Base-by-base conservation (phyloP, 2,113 vertebrate species). In the Gorsachius goisagi region DNA sequence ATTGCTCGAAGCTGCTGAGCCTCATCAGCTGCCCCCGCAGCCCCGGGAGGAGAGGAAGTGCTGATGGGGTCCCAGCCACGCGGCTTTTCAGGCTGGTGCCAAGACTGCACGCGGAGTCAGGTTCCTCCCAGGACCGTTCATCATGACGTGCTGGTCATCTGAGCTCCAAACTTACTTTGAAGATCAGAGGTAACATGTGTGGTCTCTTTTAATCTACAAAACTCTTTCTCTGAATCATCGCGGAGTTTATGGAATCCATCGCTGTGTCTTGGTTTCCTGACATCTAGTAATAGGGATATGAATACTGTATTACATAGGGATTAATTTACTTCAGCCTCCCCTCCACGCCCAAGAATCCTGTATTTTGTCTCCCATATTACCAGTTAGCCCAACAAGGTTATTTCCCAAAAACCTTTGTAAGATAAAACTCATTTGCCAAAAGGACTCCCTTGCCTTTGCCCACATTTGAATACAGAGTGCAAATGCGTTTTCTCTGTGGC, bases 181-280 rank as follows among this genome's bases (percentile, higher is more conserved):
- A 92, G 87, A 93, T 91, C 71, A 89, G 77, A 59, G 74, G 47
- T 89, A 91, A 74, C n/a, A 77, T 91, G 58, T 91, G 74, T 94
- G 84, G 47, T 89, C 76, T 85, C 67, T 73, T 71, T 68, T 58
- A 58, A 91, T 66, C 80, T 85, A 52, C 47, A 94, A 82, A 92
- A 9, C 30, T 6, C 28, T 78, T 92, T 56, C 23, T 73, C 55
- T 74, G 59, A 71, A 50, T 63, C 53, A 21, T 55, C 0, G 33
- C 28, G 50, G 45, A 82, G 58, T 85, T 95, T 72, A 77, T 22
- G 17, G 84, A 82, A 60, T 85, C 91, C 1, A 5, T 56, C 28
- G 68, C 1, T 1, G 9, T 37, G 64, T 49, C 87, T 82, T 82
- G 76, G 27, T 78, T 91, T 89, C 1, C 23, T 91, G 66, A 41